Evolutionary conservation across 1,140 invertebrate genomes (phyloP).

Genomic region (Agrypnia vestita): DNA sequence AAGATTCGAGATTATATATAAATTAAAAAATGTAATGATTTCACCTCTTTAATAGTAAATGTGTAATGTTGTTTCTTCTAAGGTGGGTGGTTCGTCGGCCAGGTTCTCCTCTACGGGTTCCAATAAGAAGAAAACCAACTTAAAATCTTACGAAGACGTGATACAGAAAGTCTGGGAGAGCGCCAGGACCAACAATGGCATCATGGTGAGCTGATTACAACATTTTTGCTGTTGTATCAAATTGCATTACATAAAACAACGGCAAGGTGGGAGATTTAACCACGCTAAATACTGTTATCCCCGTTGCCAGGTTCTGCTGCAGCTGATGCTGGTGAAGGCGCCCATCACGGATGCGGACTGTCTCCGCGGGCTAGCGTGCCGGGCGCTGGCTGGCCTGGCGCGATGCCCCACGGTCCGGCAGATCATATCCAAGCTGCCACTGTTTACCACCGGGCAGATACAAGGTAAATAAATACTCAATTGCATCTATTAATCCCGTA

Average conservation of each 20-base stretch:
- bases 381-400: constrained; percentile 92
- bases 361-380: constrained; percentile 92
- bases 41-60: too few species aligned
- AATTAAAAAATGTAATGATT: too few species aligned
- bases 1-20: too few species aligned
- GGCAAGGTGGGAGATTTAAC: constrained; percentile 39
- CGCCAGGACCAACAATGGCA: constrained; percentile 94
- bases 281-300: too few species aligned
- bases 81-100: constrained; percentile 76
- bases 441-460: constrained; percentile 94
- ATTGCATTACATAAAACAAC: constrained; percentile 6
- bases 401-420: constrained; percentile 93
- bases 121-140: constrained; percentile 81
- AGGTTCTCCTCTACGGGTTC: constrained; percentile 78
- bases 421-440: constrained; percentile 95
- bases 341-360: constrained; percentile 98
- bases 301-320: constrained; percentile 76
- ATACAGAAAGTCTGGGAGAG: constrained; percentile 95
- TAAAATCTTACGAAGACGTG: constrained; percentile 87
- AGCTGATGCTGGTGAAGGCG: constrained; percentile 91
- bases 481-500: background rate
- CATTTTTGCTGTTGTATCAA: background rate
- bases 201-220: constrained; percentile 87
- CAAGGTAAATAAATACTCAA: constrained; percentile 77
- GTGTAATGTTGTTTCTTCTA: constrained; percentile 47